These are phyloP conservation scores for Drosophila helvetica DNA, from an alignment of 2,888 invertebrate species.

Conservation along the genomic window DNA sequence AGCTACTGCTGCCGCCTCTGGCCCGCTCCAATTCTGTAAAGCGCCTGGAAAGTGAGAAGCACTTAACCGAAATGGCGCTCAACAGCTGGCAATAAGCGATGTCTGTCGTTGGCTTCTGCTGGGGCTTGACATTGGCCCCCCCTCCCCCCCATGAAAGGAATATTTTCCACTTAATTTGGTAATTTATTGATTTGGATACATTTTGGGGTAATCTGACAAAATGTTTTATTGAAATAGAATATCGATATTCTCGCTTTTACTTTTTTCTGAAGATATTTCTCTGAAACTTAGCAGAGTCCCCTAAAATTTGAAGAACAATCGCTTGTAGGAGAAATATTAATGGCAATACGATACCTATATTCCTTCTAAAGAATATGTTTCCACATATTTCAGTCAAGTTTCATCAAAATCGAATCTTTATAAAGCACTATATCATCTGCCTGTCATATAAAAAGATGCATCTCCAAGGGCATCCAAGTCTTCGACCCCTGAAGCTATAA, in stretches of 20 bases:
- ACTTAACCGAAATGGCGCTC: slow-evolving; percentile 74
- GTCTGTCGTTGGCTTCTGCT: neutral
- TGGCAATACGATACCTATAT: too few species aligned
- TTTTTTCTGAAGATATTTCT: neutral
- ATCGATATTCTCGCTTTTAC: neutral
- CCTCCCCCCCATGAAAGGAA: too few species aligned
- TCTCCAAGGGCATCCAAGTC: neutral
- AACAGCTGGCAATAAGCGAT: slow-evolving; percentile 72
- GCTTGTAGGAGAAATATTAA: too few species aligned
- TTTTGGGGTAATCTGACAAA: too few species aligned
- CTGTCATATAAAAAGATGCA: neutral
- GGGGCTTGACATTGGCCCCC: too few species aligned
- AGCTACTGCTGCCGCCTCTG: slow-evolving; percentile 8
- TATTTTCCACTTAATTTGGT: neutral
- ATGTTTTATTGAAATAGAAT: too few species aligned
- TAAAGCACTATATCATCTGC: neutral
- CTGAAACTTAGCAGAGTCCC: too few species aligned
- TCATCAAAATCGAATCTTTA: too few species aligned
- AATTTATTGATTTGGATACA: slow-evolving; percentile 60
- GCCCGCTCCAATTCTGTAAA: slow-evolving; percentile 40
- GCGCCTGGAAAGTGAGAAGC: slow-evolving; percentile 47
- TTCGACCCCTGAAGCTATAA: neutral
- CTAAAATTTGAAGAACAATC: too few species aligned
- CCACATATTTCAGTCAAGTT: too few species aligned
- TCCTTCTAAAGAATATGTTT: neutral